These are phyloP conservation scores for Chaenodraco wilsoni DNA, from an alignment of 2,797 vertebrate genomes.

Conservation along the genomic window DNA sequence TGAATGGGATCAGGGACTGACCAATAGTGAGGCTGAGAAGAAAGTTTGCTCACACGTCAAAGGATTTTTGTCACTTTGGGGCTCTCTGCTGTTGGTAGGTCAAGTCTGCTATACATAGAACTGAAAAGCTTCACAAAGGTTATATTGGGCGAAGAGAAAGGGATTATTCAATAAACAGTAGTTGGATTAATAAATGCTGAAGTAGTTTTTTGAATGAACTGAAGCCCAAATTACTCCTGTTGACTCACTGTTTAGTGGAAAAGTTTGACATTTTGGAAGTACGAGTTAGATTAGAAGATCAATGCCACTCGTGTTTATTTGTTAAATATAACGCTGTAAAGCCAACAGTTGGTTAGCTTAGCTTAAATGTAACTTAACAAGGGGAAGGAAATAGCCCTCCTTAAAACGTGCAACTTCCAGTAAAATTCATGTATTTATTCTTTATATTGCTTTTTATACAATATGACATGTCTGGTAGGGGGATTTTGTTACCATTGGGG, in stretches of 20 bases:
- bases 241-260: not conserved
- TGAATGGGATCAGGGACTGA: slow-evolving; percentile 52
- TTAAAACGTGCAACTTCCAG: no score
- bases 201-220: no score
- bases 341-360: no score
- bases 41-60: slow-evolving; percentile 49
- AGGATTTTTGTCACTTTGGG: slow-evolving; percentile 45
- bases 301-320: not conserved
- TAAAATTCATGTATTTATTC: no score
- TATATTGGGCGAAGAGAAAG: not conserved
- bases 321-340: no score
- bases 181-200: not conserved
- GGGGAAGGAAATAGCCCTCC: no score
- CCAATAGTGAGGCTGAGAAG: slow-evolving; percentile 53
- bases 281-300: not conserved
- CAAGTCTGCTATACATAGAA: slow-evolving; percentile 63
- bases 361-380: no score
- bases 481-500: no score
- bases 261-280: not conserved
- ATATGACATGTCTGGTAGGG: no score
- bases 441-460: no score
- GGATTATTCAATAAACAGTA: not conserved
- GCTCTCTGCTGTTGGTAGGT: slow-evolving; percentile 57
- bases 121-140: slow-evolving; percentile 41
- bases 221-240: not conserved